Evolutionary conservation across 2,888 invertebrate species (phyloP), one percentile per base, ranked within the genome.

Genomic region (Priocnemis perturbator): DNA sequence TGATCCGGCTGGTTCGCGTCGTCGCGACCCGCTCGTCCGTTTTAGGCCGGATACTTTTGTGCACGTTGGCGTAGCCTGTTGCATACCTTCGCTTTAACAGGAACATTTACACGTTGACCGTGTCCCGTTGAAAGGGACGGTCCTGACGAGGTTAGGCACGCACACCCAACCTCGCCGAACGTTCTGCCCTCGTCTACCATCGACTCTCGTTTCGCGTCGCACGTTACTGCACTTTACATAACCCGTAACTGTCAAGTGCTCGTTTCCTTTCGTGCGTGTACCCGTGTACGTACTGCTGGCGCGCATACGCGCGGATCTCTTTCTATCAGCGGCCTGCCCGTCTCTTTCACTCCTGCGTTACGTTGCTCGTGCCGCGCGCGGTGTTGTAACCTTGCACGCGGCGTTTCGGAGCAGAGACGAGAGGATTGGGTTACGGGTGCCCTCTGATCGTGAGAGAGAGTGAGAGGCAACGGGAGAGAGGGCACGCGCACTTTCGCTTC

Each of bases 41-140:
- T 50, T 50, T 50, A 17, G 50, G 50, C 50, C 37, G 37, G 37
- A 37, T 5, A 26, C 37, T 37, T 37, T 37, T 37, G 37, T 11
- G 37, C 37, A 37, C 37, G 37, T 37, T 37, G 37, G 11, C 50
- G 50, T 50, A 50, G 50, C 50, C 50, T 50, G 50, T 50, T 50
- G 50, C 50, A 50, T 50, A 50, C 19, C 50, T 2, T 17, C 17
- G 50, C n/a, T 50, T 53, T 20, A 9, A 9, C 21, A 55, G 30
- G 62, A 19, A 17, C 50, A 9, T 19, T 17, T 19, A 19, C 50
- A 14, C 50, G 50, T 17, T 15, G 47, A 17, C 37, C 50, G 19
- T 17, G 3, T 50, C 50, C 5, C 50, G 50, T 4, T 9, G 50
- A 50, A 50, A 19, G 17, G 17, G 50, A 50, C 50, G 17, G n/a